Base-by-base conservation (phyloP, 2,888 invertebrate genomes). In the Euphydryas editha region DNA sequence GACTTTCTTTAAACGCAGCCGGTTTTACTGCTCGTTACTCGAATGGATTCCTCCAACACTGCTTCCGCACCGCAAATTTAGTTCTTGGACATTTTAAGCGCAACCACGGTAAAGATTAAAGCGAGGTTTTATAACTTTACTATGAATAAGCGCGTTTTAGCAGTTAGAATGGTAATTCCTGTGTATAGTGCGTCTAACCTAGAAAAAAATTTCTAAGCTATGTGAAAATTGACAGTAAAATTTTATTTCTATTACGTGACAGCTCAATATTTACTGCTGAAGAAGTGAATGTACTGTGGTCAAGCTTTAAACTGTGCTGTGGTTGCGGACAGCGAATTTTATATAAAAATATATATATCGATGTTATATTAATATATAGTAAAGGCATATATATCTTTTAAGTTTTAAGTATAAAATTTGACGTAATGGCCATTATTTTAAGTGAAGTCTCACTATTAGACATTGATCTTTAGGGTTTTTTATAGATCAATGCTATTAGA, bases 1-100 rank as follows among this genome's bases (percentile, higher is more conserved):
- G 49, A 65, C 30, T 65, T 30, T 59, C 36, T 61, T 44, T 55
- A 39, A 46, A 44, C 56, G 64, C 60, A 65, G 60, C 68, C 60
- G 59, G 65, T 68, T 59, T 66, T 66, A 42, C 58, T 39, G 59
- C 18, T 68, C 58, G 42, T 63, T 61, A 57, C 55, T 62, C 63
- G 67, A 74, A 72, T 69, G 72, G 68, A 73, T 71, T 75, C 73
- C 72, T 74, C 62, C 65, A 66, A 61, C 71, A 74, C 72, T 72
- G 75, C 74, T 77, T 67, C 59, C 68, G 65, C 61, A 68, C 66
- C 67, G 62, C 65, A 69, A 65, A 56, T 65, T 62, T 67, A 68
- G 47, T 46, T 42, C 51, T 70, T 59, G 49, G 58, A 68, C 63
- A 71, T 62, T 64, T 63, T 65, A 68, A 62, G 66, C 66, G 59